Base-by-base conservation (phyloP, 2,113 vertebrate species). In the Peucedramus taeniatus region DNA sequence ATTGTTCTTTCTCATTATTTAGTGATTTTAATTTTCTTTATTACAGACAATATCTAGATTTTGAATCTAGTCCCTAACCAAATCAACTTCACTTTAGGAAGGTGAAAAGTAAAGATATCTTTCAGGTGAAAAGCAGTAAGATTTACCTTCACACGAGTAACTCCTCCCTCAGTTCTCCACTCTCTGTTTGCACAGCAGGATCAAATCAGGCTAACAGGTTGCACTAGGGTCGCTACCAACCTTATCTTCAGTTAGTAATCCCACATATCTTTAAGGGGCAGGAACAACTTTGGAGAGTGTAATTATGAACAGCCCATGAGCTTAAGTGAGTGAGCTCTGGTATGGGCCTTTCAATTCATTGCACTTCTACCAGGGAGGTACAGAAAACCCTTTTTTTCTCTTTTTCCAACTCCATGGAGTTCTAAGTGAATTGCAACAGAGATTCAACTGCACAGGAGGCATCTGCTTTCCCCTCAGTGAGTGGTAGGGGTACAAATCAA, bases 321-420 rank as follows among this genome's bases (percentile, higher is more conserved):
- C 35, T 72, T 63, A 66, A 57, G 60, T 35, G n/a, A 40, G 13
- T 12, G 39, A 87, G 31, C 11, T 60, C 44, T 75, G 47, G 42
- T 4, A 1, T 17, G 10, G 28, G 35, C 33, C 30, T 57, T 78
- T 69, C 71, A 26, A 59, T 54, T 82, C 56, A 42, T 0, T 24
- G 37, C 22, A 19, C 31, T 63, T 84, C 64, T 49, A 75, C 49
- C 40, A 42, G n/a, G 3, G 56, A 79, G 57, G 19, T 9, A 76
- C 0, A 6, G 45, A 42, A 56, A 76, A 9, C n/a, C n/a, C n/a
- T n/a, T n/a, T n/a, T n/a, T n/a, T n/a, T 6, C 16, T 31, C 33
- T 33, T 47, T 66, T 44, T 23, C 60, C 72, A 60, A 3, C 26
- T 49, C 26, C 47, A 6, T 0, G 0, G 20, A 81, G 35, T 21